Evolutionary conservation across 2,888 invertebrate genomes (phyloP).

Genomic region (Galerucella nymphaeae): DNA sequence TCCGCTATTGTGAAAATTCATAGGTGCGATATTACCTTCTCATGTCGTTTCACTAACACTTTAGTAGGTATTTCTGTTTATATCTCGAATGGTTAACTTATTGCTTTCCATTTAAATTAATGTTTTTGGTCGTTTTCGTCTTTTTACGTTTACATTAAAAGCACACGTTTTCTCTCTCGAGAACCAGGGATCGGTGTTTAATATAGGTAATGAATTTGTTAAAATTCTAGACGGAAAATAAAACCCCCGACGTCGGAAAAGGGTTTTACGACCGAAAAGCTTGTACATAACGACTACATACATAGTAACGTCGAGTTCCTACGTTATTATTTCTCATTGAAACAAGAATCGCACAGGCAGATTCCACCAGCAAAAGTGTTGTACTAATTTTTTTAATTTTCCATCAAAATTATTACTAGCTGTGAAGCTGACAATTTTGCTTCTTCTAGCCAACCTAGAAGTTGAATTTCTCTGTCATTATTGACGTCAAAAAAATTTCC

Average conservation of each 20-base stretch:
- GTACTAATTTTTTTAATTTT: too few relatives aligned
- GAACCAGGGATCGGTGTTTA: not conserved
- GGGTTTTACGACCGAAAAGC: not conserved
- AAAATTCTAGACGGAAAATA: not conserved
- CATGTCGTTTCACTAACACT: conserved; percentile 2
- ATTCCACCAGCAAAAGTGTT: not conserved
- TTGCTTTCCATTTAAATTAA: not conserved
- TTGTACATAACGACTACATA: too few relatives aligned
- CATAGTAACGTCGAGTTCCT: too few relatives aligned
- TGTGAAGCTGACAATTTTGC: too few relatives aligned
- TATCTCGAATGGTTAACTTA: conserved; percentile 14
- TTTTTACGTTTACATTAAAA: not conserved
- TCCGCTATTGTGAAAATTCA: conserved; percentile 39
- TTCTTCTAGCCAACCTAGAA: too few relatives aligned
- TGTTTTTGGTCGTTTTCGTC: not conserved
- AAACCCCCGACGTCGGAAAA: too few relatives aligned
- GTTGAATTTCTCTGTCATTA: too few relatives aligned
- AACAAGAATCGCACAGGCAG: not conserved
- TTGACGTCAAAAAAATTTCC: too few relatives aligned
- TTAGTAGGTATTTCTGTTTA: conserved; percentile 32
- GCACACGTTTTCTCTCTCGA: not conserved
- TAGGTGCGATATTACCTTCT: conserved; percentile 36
- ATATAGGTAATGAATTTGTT: not conserved
- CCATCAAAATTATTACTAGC: too few relatives aligned
- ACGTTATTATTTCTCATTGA: not conserved